Conservation (phyloP, 2,888 invertebrate species). For the Eugnorisma glareosa region DNA sequence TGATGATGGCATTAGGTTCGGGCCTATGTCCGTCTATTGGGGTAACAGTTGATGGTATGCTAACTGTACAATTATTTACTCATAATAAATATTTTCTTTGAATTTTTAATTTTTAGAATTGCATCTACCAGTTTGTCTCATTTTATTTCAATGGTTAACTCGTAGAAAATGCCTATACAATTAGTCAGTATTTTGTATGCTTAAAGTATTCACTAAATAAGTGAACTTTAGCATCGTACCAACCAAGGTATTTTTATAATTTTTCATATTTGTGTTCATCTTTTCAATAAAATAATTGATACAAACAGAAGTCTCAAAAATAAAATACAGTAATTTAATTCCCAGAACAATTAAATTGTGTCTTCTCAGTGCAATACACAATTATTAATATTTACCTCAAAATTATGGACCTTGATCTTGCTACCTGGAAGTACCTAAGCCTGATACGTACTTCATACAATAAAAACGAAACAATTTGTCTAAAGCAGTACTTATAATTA, state of each 20-base stretch:
- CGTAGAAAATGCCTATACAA: not conserved
- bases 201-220: not conserved
- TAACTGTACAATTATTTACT: not conserved
- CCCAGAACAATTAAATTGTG: not conserved
- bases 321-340: not conserved
- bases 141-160: not conserved
- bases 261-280: not conserved
- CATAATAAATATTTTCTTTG: not conserved
- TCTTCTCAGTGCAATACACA: conserved; percentile 25
- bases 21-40: not conserved
- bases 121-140: not conserved
- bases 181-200: not conserved
- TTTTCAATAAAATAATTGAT: not conserved
- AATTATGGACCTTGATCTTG: conserved; percentile 17
- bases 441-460: not conserved
- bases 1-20: conserved; percentile 4
- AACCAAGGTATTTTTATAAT: not conserved
- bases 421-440: conserved; percentile 5
- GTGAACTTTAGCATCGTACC: not conserved
- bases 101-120: not conserved
- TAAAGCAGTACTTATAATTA: conserved; percentile 4
- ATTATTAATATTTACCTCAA: not conserved
- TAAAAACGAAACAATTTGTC: not conserved
- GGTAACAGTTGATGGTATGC: not conserved
- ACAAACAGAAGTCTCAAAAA: not conserved